Conservation (phyloP, 2,113 vertebrate species). For the Dromaius novaehollandiae region DNA sequence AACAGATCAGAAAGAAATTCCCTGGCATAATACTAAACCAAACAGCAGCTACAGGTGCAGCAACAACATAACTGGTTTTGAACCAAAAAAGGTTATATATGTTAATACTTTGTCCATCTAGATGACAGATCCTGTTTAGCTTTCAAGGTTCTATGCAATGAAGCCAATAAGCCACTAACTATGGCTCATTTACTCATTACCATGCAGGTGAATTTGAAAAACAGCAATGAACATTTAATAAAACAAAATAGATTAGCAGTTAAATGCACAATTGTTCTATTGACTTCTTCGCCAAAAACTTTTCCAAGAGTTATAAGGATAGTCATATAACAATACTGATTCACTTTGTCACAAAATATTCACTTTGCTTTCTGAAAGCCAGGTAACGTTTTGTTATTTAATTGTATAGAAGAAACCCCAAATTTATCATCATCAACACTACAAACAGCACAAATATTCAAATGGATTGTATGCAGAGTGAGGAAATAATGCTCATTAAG, state of each 20-base stretch:
- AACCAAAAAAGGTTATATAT: background rate
- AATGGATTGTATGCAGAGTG: background rate
- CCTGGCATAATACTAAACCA: background rate
- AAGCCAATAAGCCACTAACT: background rate
- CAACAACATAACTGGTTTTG: background rate
- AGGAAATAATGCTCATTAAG: background rate
- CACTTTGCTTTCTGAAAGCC: background rate
- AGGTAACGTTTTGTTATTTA: background rate
- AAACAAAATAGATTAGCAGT: conserved; percentile 36
- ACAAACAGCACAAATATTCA: conserved; percentile 5
- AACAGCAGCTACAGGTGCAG: background rate
- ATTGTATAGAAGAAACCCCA: background rate
- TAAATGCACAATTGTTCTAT: conserved; percentile 17
- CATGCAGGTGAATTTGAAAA: conserved; percentile 34
- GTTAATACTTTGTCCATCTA: background rate
- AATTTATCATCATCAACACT: background rate
- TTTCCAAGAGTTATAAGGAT: background rate
- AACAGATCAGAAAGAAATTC: background rate
- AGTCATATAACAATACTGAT: background rate
- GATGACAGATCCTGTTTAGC: background rate
- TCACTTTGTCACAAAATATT: background rate
- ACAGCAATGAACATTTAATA: conserved; percentile 41
- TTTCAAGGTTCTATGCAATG: background rate
- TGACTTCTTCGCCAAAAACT: conserved; percentile 14
- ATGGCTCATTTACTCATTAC: conserved; percentile 21